Percentiles rank a stretch among this genome's conserved stretches.
These are phyloP conservation scores for Sebastolobus altivelis DNA, from an alignment of 2,797 vertebrate species.

Conservation along the genomic window DNA sequence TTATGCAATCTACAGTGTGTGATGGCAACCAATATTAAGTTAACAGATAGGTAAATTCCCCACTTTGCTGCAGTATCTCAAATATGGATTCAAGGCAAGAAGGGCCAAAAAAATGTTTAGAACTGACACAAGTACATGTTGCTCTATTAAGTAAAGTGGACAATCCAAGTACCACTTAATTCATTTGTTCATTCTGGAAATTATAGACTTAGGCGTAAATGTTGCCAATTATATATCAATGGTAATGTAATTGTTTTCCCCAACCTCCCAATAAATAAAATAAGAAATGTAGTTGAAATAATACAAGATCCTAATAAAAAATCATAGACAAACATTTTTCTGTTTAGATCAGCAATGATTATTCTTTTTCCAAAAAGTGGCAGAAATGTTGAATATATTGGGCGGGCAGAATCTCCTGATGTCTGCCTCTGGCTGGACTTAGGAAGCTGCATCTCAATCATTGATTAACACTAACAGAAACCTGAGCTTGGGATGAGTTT, in stretches of 20 bases:
- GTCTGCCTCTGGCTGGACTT: not conserved
- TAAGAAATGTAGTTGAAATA: not conserved
- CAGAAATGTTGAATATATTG: not conserved
- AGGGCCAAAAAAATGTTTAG: not conserved
- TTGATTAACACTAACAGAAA: not conserved
- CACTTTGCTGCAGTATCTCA: not conserved
- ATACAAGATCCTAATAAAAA: not conserved
- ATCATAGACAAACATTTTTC: not conserved
- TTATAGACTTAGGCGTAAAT: not conserved
- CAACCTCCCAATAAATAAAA: not conserved
- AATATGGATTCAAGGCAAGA: not conserved
- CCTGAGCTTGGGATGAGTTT: not conserved
- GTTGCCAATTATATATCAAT: not conserved
- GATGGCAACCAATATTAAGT: not conserved
- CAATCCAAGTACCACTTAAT: not conserved
- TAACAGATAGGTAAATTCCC: not conserved
- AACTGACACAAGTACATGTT: not conserved
- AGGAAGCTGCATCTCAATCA: not conserved
- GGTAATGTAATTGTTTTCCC: not conserved
- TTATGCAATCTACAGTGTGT: not conserved
- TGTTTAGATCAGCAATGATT: not conserved
- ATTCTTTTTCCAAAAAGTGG: not conserved
- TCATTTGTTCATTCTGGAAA: not conserved
- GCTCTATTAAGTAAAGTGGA: not conserved
- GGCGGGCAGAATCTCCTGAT: not conserved